These are phyloP conservation scores for Eledona agricola DNA, from an alignment of 2,888 invertebrate genomes.

Conservation along the genomic window DNA sequence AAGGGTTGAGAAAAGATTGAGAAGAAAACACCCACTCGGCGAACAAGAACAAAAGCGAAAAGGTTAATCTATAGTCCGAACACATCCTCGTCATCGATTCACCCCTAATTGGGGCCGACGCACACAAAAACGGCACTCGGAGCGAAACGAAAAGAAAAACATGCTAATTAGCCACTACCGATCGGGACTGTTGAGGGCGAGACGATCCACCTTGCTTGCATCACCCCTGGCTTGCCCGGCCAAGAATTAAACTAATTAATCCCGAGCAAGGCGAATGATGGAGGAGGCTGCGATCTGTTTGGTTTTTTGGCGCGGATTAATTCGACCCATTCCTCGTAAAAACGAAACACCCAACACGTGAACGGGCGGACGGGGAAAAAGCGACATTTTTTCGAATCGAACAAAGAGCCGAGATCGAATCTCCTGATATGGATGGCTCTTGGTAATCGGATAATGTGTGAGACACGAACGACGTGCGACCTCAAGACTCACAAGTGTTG, in stretches of 20 bases:
- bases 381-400: constrained; percentile 6
- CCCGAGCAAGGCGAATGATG: constrained; percentile 52
- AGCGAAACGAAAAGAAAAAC: constrained; percentile 14
- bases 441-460: constrained; percentile 39
- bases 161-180: constrained; percentile 25
- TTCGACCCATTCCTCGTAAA: too few relatives aligned
- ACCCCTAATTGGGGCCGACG: constrained; percentile 35
- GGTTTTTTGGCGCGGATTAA: constrained; percentile 51
- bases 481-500: constrained; percentile 36
- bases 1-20: constrained; percentile 48
- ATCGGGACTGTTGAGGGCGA: constrained; percentile 4
- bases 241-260: constrained; percentile 58
- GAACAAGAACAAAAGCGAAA: constrained; percentile 43
- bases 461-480: constrained; percentile 42
- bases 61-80: constrained; percentile 43
- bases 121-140: background rate
- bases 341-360: too few relatives aligned
- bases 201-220: constrained; percentile 42
- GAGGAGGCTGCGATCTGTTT: constrained; percentile 53
- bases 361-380: too few relatives aligned
- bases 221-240: constrained; percentile 47
- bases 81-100: constrained; percentile 40
- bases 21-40: constrained; percentile 47
- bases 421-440: constrained; percentile 17
- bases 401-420: constrained; percentile 19